A percentile compares a stretch with the other conserved stretches of the same genome.
Conservation (phyloP, 1,140 invertebrate species). For the Hylaeus volcanicus region DNA sequence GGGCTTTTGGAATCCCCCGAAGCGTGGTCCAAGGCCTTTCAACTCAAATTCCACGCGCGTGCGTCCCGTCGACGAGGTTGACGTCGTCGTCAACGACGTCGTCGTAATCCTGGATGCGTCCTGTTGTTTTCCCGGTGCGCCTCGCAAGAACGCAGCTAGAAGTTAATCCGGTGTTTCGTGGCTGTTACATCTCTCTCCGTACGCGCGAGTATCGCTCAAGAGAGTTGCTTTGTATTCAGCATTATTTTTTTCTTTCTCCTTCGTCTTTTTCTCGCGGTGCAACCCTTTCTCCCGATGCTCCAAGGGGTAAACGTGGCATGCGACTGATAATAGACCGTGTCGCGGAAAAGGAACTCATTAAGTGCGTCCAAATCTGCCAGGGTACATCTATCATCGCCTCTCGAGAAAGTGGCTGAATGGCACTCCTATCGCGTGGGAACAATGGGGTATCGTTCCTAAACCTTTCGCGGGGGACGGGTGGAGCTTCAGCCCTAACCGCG, state of each 20-base stretch:
- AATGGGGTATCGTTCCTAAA: background rate
- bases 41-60: conserved; percentile 70
- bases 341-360: conserved; percentile 23
- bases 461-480: background rate
- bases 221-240: conserved; percentile 10
- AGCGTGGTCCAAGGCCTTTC: conserved; percentile 69
- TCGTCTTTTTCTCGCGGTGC: conserved; percentile 1
- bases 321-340: background rate
- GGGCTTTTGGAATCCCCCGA: conserved; percentile 70
- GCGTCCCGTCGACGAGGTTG: conserved; percentile 57
- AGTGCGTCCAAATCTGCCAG: conserved; percentile 19
- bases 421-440: background rate
- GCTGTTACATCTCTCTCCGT: conserved; percentile 26
- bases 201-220: conserved; percentile 19
- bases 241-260: no score
- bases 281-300: background rate
- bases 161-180: conserved; percentile 40
- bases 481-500: background rate
- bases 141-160: conserved; percentile 35
- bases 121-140: conserved; percentile 44
- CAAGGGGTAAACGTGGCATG: conserved; percentile 27
- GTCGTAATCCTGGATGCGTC: conserved; percentile 43
- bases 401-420: no score
- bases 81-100: conserved; percentile 38
- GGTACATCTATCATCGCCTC: background rate